Base-by-base conservation (phyloP, 1,140 invertebrate genomes). In the Drosophila lini region DNA sequence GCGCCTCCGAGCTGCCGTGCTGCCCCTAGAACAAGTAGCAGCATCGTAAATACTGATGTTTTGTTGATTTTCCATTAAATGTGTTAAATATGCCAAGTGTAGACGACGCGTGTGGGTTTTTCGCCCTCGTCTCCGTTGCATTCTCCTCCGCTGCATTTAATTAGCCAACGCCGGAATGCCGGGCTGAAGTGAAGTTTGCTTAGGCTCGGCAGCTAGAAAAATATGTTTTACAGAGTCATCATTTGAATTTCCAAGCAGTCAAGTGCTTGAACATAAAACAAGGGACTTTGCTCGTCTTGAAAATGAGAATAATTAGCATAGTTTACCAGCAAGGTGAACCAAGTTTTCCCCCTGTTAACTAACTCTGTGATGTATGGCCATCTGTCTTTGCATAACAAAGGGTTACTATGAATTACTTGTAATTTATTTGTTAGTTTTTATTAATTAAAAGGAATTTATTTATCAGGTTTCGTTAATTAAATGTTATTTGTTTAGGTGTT, bases 31-130 rank as follows among this genome's bases (percentile, higher is more conserved):
- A 52, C 59, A 32, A 68, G 59, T 71, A 55, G 57, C 74, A 38
- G 41, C 73, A 65, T 88, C 85, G 77, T 88, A 88, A 88, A 88
- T 89, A 76, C 67, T 89, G 84, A 80, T 88, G 84, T 80, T 75
- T 84, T 89, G 84, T 89, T 89, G 85, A 84, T 79, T 90, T 89
- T 89, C 78, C 85, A 90, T 89, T 81, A 89, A 89, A 85, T 89
- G 84, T 89, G 84, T 81, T 89, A 89, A 89, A 89, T 90, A 89
- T 81, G 81, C 85, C 81, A 90, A 84, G 85, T 89, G 84, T 81
- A 78, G 78, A 73, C 84, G 70, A 79, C 67, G 84, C 81, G 84
- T 89, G 84, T 89, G 84, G 84, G 77, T 84, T 90, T 84, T 71
- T 59, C 42, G 50, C 25, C 22, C 8, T 47, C n/a, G 28, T 42